Evolutionary conservation across 2,797 vertebrate species (phyloP), one percentile per base, ranked within the genome.

Genomic region (Anabacerthia variegaticeps): DNA sequence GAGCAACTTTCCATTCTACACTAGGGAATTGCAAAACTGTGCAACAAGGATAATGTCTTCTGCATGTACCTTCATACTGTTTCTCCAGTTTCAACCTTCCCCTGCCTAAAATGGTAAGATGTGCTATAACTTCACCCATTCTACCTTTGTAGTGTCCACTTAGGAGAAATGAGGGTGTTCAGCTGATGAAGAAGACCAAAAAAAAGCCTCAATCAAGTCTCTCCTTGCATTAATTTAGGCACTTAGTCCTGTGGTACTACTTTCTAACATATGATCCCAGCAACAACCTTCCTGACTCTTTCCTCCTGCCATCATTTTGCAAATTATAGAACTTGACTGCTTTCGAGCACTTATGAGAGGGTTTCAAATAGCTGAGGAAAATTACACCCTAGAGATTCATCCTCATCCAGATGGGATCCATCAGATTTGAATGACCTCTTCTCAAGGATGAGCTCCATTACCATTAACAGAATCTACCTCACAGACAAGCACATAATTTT

Each of bases 311-410:
- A 92, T 78, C 41, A 75, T 92, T 88, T 79, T 69, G 65, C 87
- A 94, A 96, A 88, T 92, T 93, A 92, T 15, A 79, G 92, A 95
- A 82, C 52, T 55, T 63, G 83, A 92, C 16, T 92, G 85, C 79
- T 86, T 65, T 77, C 80, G 56, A 94, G 67, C 74, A 88, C 82
- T 95, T 76, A 84, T 0, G 27, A 88, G 91, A 89, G 27, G 68
- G 87, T 93, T 96, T 94, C 85, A 95, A 86, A 94, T 63, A 89
- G 74, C 93, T 90, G 26, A 92, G 41, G 91, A 92, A 96, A 96
- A 97, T 93, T 73, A 90, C 18, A 96, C 89, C 87, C 89, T 54
- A 56, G 93, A 93, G 93, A 88, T 79, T 56, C 22, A 63, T 49
- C 71, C 77, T 85, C 67, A 84, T 86, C 62, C 91, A 96, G 87